Evolutionary conservation across 2,888 invertebrate genomes (phyloP), one percentile per base, ranked within the genome.

Genomic region (Tanytarsus gracilentus): DNA sequence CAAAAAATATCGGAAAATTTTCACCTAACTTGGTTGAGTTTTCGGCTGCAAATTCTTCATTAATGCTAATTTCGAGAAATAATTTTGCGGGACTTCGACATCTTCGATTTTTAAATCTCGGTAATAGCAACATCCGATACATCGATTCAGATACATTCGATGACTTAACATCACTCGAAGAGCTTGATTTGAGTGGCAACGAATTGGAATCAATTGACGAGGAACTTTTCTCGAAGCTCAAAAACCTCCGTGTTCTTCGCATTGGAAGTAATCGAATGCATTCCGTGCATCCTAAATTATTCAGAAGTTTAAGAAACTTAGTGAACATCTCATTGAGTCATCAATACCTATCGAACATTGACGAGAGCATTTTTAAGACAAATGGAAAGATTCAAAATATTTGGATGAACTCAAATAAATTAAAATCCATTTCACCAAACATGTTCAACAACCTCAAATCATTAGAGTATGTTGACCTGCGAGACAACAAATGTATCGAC

Each of bases 111-210:
- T 26, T 65, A 8, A 40, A 50, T 36, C 33, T 65, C 11, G 29
- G 49, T 11, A 59, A 63, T 14, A 65, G 64, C 51, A 63, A 52
- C 16, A 62, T 65, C 9, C 56, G 49, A 40, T 33, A 50, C 8
- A 29, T 65, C 16, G 40, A 51, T 8, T 14, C 44, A 3, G 30
- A 61, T 23, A 36, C 60, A 9, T 63, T 65, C 39, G 16, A 21
- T 33, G 53, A 62, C 33, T 58, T 65, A 29, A 14, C 23, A 39
- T 36, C 14, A 1, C 40, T 65, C 7, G 62, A 63, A 48, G 60
- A 62, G 26, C 26, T 65, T 11, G 63, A 63, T 59, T 40, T 64
- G 29, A 61, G 55, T 26, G 61, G 48, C 26, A 63, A 63, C 58
- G 55, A 59, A 39, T 27, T 63, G 9, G 49, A 50, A 21, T 30